Conservation (phyloP, 2,797 vertebrate species). For the Morus bassanus region DNA sequence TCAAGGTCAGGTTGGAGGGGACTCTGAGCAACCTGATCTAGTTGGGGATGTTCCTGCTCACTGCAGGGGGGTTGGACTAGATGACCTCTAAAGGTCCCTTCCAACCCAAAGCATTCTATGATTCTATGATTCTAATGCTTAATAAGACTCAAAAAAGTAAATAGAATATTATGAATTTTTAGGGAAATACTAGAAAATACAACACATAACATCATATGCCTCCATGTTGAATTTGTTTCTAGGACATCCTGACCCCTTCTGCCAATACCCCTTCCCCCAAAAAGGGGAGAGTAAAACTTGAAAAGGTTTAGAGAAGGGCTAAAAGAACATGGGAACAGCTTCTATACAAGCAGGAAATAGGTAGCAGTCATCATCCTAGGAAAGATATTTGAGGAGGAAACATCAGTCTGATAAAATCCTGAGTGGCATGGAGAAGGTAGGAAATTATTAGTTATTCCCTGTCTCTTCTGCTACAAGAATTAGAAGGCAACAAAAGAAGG, state of each 20-base stretch:
- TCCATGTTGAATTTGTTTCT: background rate
- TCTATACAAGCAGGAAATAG: background rate
- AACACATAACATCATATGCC: background rate
- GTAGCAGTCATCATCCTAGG: background rate
- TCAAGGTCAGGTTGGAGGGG: too few species aligned
- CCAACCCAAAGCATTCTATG: too few species aligned
- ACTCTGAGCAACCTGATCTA: too few species aligned
- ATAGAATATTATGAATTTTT: fast-evolving
- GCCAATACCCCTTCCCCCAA: fast-evolving
- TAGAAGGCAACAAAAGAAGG: background rate
- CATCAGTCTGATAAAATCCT: background rate
- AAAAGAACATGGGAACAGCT: background rate
- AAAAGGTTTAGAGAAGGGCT: background rate
- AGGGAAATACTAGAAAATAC: background rate
- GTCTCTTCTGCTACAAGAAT: background rate
- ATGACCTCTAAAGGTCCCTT: too few species aligned
- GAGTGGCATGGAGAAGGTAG: background rate
- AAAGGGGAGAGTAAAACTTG: background rate
- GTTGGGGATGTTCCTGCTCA: too few species aligned
- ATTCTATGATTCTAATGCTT: background rate
- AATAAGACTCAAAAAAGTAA: background rate
- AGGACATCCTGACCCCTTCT: background rate
- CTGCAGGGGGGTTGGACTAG: too few species aligned
- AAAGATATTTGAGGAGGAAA: background rate
- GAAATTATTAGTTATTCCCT: background rate